A percentile compares a stretch with the other conserved stretches of the same genome.
phyloP scores from a whole-genome alignment of 2,797 vertebrate species.

The Myioborus miniatus region DNA sequence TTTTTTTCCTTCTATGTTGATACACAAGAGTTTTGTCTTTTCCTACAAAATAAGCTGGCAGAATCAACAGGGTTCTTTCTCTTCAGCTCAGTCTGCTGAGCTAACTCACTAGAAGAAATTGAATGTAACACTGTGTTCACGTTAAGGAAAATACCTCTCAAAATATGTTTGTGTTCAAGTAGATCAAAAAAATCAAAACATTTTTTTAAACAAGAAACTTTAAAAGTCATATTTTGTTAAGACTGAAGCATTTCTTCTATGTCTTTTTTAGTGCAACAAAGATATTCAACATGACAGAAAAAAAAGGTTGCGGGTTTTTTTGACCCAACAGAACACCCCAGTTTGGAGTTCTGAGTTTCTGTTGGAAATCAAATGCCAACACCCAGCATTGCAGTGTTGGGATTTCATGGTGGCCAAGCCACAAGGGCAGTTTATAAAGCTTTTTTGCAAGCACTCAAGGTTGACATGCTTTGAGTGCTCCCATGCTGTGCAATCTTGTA shows the following conservation, averaged over 20 bases:
- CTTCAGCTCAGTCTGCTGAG: constrained; percentile 2
- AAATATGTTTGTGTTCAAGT: constrained; percentile 18
- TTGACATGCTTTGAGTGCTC: not conserved
- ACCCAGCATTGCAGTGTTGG: not conserved
- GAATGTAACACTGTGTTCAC: not conserved
- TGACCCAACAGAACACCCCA: not conserved
- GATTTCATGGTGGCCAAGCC: not conserved
- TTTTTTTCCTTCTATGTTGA: not conserved
- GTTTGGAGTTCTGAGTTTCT: not conserved
- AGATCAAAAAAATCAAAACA: constrained; percentile 43
- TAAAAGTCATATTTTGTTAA: not conserved
- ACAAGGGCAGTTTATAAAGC: not conserved
- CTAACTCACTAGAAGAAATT: not conserved
- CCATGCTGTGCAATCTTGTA: not conserved
- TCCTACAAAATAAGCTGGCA: not conserved
- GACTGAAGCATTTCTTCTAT: not conserved
- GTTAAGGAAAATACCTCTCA: constrained; percentile 1
- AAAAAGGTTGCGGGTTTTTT: not conserved
- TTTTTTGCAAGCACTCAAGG: not conserved
- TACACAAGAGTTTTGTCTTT: not conserved
- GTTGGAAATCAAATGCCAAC: not conserved
- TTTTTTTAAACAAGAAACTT: constrained; percentile 27
- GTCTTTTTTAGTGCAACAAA: not conserved
- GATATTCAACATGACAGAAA: not conserved
- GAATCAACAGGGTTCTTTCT: not conserved